Conservation (phyloP, 2,888 invertebrate species). For the Melangyna quadrimaculata region DNA sequence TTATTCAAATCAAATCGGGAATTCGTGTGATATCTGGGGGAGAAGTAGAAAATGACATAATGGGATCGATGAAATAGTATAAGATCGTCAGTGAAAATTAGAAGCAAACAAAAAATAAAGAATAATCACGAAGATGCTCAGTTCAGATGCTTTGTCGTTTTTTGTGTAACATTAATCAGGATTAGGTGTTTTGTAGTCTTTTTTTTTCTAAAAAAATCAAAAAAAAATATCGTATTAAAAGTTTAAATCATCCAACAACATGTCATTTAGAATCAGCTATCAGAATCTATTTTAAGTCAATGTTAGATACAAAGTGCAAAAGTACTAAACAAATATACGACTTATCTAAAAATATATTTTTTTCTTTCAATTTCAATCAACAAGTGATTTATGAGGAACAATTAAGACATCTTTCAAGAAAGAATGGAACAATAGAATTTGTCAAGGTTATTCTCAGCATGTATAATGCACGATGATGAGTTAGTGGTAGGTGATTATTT, state of each 20-base stretch:
- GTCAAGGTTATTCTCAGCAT: neutral
- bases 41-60: neutral
- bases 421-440: neutral
- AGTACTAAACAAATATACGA: neutral
- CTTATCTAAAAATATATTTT: neutral
- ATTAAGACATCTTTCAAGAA: neutral
- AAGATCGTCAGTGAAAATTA: neutral
- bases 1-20: neutral
- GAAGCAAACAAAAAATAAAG: neutral
- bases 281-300: neutral
- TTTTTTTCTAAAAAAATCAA: neutral
- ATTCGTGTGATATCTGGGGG: neutral
- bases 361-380: neutral
- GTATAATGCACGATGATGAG: neutral
- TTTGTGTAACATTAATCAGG: neutral
- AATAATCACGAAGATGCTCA: neutral
- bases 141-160: neutral
- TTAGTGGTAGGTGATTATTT: neutral
- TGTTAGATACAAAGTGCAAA: neutral
- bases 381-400: neutral
- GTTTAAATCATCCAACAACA: neutral
- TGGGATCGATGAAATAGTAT: no score
- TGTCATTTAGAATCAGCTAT: neutral
- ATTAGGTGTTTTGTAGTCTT: neutral
- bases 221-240: neutral